A percentile compares a stretch with the other conserved stretches of the same genome.
Conservation (phyloP, 2,888 invertebrate genomes). For the Pollenia amentaria region DNA sequence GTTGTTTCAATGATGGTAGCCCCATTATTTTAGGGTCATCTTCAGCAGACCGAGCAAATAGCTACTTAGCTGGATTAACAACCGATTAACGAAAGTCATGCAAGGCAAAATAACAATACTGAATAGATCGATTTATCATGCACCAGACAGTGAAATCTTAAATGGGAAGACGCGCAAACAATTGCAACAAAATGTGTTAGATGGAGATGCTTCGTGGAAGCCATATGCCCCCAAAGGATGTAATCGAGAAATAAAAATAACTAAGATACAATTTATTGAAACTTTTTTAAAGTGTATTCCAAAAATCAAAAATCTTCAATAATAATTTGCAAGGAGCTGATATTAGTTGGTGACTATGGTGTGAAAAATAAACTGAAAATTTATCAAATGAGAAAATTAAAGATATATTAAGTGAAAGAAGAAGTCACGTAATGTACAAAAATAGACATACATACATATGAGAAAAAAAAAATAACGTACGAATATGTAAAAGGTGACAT, state of each 20-base stretch:
- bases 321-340: too few species aligned
- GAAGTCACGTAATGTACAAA: conserved; percentile 67
- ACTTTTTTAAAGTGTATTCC: conserved; percentile 1
- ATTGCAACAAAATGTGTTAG: too few species aligned
- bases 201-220: too few species aligned
- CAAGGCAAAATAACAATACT: too few species aligned
- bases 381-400: conserved; percentile 54
- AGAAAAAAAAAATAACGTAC: background rate
- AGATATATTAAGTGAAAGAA: conserved; percentile 43
- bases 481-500: conserved; percentile 64
- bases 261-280: background rate
- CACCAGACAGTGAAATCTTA: too few species aligned
- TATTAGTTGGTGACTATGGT: conserved; percentile 16
- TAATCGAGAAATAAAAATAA: background rate
- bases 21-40: too few species aligned
- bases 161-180: too few species aligned
- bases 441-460: background rate
- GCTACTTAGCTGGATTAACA: too few species aligned
- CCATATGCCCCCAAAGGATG: background rate
- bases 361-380: conserved; percentile 46
- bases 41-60: too few species aligned
- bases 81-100: too few species aligned
- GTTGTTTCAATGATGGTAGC: too few species aligned
- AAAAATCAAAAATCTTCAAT: background rate
- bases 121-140: too few species aligned